phyloP scores from a whole-genome alignment of 2,113 vertebrate genomes.

The Cinclus mexicanus region DNA sequence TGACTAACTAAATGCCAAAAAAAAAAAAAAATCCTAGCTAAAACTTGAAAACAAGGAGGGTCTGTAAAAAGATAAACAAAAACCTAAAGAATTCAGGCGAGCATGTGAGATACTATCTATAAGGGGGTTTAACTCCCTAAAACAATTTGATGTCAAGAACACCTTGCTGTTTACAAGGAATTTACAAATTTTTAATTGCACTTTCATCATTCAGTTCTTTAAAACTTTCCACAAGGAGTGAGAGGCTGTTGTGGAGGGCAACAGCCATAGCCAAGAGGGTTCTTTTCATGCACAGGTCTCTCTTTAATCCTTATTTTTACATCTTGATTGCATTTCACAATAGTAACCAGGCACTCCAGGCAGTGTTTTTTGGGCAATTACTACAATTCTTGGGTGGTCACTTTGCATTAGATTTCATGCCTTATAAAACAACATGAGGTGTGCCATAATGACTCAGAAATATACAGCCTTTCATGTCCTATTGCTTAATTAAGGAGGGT shows the following conservation, averaged over 20 bases:
- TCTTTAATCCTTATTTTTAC: conserved; percentile 50
- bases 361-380: conserved; percentile 68
- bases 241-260: neutral
- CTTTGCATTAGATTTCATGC: conserved; percentile 68
- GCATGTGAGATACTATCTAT: neutral
- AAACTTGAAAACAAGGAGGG: conserved; percentile 12
- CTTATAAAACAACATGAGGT: conserved; percentile 71
- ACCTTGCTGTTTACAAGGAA: neutral
- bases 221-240: neutral
- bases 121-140: neutral
- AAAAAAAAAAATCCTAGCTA: neutral
- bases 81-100: neutral
- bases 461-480: conserved; percentile 68
- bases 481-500: conserved; percentile 70
- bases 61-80: conserved; percentile 12
- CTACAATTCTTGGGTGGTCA: conserved; percentile 71
- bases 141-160: neutral
- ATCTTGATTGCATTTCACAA: conserved; percentile 58
- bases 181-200: neutral
- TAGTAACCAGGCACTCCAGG: conserved; percentile 49
- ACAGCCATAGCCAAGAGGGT: neutral
- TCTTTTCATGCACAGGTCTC: neutral
- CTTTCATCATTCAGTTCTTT: neutral
- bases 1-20: conserved; percentile 16
- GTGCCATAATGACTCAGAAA: conserved; percentile 68